phyloP scores from a whole-genome alignment of 30 jellyfish, hydroid and myxozoan genomes.

The Haliclystus octoradiatus region DNA sequence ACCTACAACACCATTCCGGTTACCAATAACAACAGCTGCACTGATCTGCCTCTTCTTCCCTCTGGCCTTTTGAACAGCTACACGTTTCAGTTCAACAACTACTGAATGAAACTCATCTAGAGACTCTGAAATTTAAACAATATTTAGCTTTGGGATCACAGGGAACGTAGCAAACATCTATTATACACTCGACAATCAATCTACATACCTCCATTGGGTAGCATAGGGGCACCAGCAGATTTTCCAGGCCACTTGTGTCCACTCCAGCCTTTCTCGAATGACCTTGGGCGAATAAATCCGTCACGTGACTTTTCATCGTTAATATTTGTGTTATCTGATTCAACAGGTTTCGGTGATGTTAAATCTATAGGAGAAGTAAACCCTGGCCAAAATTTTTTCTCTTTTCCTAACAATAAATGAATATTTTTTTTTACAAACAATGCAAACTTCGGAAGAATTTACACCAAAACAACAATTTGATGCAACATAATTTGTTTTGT shows the following conservation, averaged over 20 bases:
- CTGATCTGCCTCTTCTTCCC: constrained; percentile 78
- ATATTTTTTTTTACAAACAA: too few relatives aligned
- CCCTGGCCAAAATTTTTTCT: constrained; percentile 81
- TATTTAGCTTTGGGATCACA: background rate
- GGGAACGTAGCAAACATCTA: background rate
- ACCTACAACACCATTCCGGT: constrained; percentile 83
- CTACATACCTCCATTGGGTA: constrained; percentile 57
- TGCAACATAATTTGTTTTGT: too few relatives aligned
- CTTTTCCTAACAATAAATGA: constrained; percentile 35
- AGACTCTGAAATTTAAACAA: constrained; percentile 9
- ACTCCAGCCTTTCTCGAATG: constrained; percentile 63
- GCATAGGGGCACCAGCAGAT: constrained; percentile 86
- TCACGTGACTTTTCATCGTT: background rate
- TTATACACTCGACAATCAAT: background rate
- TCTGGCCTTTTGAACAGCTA: constrained; percentile 68
- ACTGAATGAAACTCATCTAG: constrained; percentile 77
- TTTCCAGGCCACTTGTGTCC: constrained; percentile 88
- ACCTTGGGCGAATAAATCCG: background rate
- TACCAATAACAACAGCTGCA: constrained; percentile 91
- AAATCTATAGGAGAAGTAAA: constrained; percentile 51
- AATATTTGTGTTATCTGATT: background rate
- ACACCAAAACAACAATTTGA: too few relatives aligned
- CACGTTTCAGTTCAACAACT: constrained; percentile 77
- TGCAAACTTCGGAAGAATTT: too few relatives aligned
- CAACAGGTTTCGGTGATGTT: background rate